Evolutionary conservation across 2,888 invertebrate genomes (phyloP).

Genomic region (Hirtodrosophila duncani): DNA sequence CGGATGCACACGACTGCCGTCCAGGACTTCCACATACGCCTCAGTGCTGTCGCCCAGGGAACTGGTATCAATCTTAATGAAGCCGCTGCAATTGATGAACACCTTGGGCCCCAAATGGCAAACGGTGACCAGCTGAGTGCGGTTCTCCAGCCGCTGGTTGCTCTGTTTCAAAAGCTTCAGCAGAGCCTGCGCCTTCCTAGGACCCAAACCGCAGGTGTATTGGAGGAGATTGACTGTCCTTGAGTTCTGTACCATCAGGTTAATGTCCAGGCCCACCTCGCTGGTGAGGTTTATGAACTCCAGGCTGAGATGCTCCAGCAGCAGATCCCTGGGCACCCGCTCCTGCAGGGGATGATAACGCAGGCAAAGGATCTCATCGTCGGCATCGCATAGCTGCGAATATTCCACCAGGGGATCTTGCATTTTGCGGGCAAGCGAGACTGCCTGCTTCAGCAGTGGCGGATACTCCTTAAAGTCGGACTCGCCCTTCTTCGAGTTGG

Average conservation of each 20-base stretch:
- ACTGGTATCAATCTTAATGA: constrained; percentile 98
- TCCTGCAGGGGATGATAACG: constrained; percentile 93
- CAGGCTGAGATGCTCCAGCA: constrained; percentile 89
- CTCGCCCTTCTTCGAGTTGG: constrained; percentile 90
- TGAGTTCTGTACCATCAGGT: constrained; percentile 92
- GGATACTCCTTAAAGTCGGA: constrained; percentile 96
- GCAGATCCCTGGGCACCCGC: constrained; percentile 89
- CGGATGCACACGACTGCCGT: constrained; percentile 98
- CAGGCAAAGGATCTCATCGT: constrained; percentile 97
- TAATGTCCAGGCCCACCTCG: constrained; percentile 98
- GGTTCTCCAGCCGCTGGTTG: constrained; percentile 93
- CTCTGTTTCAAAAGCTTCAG: constrained; percentile 92
- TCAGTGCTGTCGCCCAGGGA: constrained; percentile 96
- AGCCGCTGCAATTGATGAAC: constrained; percentile 99
- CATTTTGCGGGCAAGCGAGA: constrained; percentile 93
- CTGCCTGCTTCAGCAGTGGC: constrained; percentile 91
- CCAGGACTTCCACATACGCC: constrained; percentile 95
- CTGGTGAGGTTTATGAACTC: constrained; percentile 97
- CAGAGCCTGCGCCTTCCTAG: constrained; percentile 93
- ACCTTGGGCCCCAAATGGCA: constrained; percentile 99
- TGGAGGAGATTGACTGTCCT: constrained; percentile 94
- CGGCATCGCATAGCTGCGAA: constrained; percentile 95
- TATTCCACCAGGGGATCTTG: constrained; percentile 98
- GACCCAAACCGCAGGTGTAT: constrained; percentile 97
- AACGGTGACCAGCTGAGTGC: constrained; percentile 95